These are phyloP conservation scores for Coreoperca whiteheadi DNA, from an alignment of 2,113 vertebrate genomes.

Conservation along the genomic window DNA sequence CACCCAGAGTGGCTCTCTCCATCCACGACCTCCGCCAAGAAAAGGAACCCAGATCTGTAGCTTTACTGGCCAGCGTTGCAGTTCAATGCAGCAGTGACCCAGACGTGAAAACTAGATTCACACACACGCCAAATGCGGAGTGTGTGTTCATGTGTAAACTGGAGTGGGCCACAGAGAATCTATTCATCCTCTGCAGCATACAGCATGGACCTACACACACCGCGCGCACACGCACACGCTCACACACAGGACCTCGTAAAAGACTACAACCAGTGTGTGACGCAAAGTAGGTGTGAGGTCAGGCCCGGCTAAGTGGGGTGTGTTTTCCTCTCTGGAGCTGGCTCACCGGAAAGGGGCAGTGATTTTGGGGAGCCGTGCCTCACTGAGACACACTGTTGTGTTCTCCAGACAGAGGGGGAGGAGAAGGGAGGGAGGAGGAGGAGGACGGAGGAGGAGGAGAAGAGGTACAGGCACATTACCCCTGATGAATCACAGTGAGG, in stretches of 20 bases:
- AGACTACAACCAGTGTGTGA: conserved; percentile 45
- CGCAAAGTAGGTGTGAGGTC: conserved; percentile 64
- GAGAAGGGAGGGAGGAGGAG: conserved; percentile 34
- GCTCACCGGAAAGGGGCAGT: conserved; percentile 69
- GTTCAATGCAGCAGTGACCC: background rate
- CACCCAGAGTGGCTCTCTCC: background rate
- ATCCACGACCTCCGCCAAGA: background rate
- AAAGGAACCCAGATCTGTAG: background rate
- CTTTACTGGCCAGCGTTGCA: background rate
- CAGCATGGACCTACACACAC: background rate
- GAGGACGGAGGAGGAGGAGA: conserved; percentile 25
- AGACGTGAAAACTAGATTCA: conserved; percentile 9
- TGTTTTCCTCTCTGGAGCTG: conserved; percentile 46
- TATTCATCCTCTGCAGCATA: conserved; percentile 51
- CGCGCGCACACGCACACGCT: conserved; percentile 9
- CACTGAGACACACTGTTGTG: conserved; percentile 55
- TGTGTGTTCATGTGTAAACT: conserved; percentile 38
- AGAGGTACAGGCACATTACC: conserved; percentile 28
- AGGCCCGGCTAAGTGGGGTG: conserved; percentile 38
- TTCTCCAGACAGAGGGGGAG: conserved; percentile 45
- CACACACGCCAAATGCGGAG: background rate
- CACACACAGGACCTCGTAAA: conserved; percentile 18
- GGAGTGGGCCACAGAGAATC: conserved; percentile 47
- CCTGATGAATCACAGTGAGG: conserved; percentile 21
- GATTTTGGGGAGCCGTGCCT: conserved; percentile 52